These are phyloP conservation scores for Megalurothrips usitatus DNA, from an alignment of 2,888 invertebrate species.

Conservation along the genomic window DNA sequence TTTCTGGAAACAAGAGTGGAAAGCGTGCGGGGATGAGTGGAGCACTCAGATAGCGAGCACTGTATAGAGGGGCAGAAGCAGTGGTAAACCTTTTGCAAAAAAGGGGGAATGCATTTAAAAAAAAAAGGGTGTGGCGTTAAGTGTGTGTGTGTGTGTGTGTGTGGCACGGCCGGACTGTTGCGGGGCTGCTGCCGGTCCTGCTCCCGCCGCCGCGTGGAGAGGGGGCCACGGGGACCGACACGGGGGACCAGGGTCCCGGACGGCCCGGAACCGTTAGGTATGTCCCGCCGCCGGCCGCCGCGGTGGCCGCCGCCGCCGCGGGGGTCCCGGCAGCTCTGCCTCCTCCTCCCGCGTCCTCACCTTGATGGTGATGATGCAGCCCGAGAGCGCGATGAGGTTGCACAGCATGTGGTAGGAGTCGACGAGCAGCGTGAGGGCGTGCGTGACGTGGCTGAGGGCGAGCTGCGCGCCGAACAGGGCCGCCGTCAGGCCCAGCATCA, in stretches of 20 bases:
- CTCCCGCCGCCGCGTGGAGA: background rate
- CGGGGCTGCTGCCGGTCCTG: too few species aligned
- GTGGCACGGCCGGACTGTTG: too few species aligned
- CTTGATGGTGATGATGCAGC: conserved; percentile 74
- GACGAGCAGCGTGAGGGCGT: conserved; percentile 84
- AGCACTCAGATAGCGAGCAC: too few species aligned
- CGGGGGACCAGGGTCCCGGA: too few species aligned
- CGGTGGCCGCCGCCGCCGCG: conserved; percentile 36
- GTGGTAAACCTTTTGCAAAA: too few species aligned
- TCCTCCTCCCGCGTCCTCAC: conserved; percentile 49
- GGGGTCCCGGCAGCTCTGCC: background rate
- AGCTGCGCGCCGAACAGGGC: conserved; percentile 78
- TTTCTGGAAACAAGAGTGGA: conserved; percentile 35
- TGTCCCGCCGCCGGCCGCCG: conserved; percentile 36
- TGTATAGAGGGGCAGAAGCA: background rate
- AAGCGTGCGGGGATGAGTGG: background rate
- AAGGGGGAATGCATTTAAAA: too few species aligned
- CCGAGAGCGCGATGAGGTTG: conserved; percentile 79
- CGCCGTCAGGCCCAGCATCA: conserved; percentile 66
- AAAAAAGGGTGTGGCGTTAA: too few species aligned
- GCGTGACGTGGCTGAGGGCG: conserved; percentile 80
- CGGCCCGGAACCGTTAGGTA: conserved; percentile 8
- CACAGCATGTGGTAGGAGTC: conserved; percentile 94
- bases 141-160: too few species aligned
- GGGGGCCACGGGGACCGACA: background rate